phyloP scores from a whole-genome alignment of 1,140 invertebrate species.

The Chionoecetes opilio region DNA sequence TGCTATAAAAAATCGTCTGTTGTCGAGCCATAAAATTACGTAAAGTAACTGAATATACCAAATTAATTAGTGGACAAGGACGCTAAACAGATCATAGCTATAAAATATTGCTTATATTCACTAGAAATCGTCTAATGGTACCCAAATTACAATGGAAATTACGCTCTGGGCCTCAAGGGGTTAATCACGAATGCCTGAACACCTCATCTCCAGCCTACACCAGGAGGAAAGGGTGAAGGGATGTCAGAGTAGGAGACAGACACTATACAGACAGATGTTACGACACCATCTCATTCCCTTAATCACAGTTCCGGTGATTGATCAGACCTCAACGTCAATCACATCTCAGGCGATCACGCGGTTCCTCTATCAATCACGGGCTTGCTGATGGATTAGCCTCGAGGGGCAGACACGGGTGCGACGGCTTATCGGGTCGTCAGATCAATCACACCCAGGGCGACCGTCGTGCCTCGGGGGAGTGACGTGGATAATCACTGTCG shows the following conservation, averaged over 20 bases:
- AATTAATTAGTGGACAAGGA: too few relatives aligned
- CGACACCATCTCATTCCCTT: neutral
- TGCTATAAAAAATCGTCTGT: too few relatives aligned
- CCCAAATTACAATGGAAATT: too few relatives aligned
- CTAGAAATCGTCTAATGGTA: too few relatives aligned
- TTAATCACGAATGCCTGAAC: neutral
- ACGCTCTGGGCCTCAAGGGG: too few relatives aligned
- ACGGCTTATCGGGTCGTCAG: neutral
- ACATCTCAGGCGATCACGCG: neutral
- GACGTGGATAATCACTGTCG: neutral
- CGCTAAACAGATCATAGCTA: too few relatives aligned
- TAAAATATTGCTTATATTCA: too few relatives aligned
- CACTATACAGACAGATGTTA: neutral
- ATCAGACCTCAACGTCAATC: neutral
- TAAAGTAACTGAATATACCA: too few relatives aligned
- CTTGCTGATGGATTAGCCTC: neutral
- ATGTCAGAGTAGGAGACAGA: neutral
- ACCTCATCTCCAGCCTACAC: neutral
- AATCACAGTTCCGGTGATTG: slow-evolving; percentile 5
- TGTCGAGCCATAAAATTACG: too few relatives aligned
- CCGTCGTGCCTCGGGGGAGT: neutral
- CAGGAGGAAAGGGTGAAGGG: neutral
- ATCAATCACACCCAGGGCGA: slow-evolving; percentile 35
- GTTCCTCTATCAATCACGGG: neutral
- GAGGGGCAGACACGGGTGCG: neutral